Conservation (phyloP, 2,797 vertebrate genomes). For the Enteromius radiatus region DNA sequence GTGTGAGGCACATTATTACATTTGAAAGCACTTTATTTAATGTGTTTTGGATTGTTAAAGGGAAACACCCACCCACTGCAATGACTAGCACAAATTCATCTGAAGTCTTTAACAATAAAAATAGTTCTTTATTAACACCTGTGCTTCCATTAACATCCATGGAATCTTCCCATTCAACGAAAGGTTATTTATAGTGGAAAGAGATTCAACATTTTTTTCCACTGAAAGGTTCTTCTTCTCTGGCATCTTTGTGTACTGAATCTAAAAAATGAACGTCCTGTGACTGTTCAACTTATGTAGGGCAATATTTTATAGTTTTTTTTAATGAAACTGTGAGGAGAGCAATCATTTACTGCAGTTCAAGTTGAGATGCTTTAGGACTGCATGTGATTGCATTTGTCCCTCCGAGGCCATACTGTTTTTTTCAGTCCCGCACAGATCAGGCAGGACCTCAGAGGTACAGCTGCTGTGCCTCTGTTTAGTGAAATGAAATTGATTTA, state of each 20-base stretch:
- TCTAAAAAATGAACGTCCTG: neutral
- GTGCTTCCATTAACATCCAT: neutral
- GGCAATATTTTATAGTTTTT: neutral
- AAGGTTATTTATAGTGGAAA: neutral
- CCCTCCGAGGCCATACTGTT: conserved; percentile 23
- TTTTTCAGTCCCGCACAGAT: conserved; percentile 21
- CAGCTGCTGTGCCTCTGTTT: conserved; percentile 38
- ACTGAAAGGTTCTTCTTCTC: neutral
- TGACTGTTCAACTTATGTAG: neutral
- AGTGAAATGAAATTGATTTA: conserved; percentile 61
- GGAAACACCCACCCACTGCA: too few species aligned
- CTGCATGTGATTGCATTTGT: conserved; percentile 14
- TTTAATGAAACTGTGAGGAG: neutral
- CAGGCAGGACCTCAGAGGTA: conserved; percentile 27
- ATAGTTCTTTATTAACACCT: neutral
- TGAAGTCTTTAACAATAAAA: neutral
- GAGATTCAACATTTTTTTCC: neutral
- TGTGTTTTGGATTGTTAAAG: too few species aligned
- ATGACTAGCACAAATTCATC: too few species aligned
- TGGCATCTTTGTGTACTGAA: neutral
- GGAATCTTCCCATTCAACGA: neutral
- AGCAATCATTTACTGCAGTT: conserved; percentile 9
- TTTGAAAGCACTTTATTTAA: too few species aligned
- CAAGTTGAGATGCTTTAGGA: neutral
- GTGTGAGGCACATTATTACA: too few species aligned